phyloP scores from a whole-genome alignment of 2,113 vertebrate genomes.

The Sapayoa aenigma region DNA sequence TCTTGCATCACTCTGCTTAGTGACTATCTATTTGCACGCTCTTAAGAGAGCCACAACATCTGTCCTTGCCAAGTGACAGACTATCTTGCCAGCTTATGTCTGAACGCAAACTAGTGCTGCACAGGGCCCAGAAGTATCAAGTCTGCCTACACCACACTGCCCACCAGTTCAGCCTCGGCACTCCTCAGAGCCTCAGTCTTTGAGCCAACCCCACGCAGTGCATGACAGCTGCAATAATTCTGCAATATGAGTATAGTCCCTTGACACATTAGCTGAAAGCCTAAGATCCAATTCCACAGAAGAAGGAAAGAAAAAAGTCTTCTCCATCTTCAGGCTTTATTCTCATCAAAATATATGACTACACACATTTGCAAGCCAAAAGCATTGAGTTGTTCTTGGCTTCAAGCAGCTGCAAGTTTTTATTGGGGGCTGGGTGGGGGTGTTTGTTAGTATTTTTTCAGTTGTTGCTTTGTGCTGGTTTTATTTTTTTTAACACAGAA shows the following conservation, averaged over 20 bases:
- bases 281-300: neutral
- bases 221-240: neutral
- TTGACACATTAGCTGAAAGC: neutral
- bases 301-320: neutral
- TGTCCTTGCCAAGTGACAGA: neutral
- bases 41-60: neutral
- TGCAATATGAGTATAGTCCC: neutral
- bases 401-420: neutral
- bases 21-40: neutral
- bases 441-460: neutral
- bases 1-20: neutral
- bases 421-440: neutral
- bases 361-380: neutral
- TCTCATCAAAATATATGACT: neutral
- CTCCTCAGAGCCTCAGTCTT: neutral
- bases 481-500: neutral
- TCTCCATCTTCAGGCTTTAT: neutral
- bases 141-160: neutral
- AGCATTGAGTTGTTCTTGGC: neutral
- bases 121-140: neutral
- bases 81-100: neutral
- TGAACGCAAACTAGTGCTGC: neutral
- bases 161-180: neutral
- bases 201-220: neutral
- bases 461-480: neutral